phyloP scores from a whole-genome alignment of 2,888 invertebrate genomes.

The Ligdia adustata region DNA sequence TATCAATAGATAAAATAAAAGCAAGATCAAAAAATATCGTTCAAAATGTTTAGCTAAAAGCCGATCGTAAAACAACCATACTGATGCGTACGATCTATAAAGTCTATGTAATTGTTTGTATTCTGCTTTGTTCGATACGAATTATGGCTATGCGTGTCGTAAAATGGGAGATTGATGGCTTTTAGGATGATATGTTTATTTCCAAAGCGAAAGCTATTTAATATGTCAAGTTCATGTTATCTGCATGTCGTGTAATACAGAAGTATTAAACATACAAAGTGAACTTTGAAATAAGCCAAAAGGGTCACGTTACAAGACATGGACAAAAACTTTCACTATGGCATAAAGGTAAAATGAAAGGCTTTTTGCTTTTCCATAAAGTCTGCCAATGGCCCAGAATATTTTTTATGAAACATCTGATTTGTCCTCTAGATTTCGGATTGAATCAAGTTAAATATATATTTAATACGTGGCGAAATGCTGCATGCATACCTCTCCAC shows the following conservation, averaged over 20 bases:
- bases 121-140: conserved; percentile 27
- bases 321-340: too few relatives aligned
- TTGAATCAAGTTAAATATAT: too few relatives aligned
- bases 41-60: conserved; percentile 10
- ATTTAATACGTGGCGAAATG: too few relatives aligned
- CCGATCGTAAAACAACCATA: conserved; percentile 8
- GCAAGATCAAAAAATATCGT: conserved; percentile 16
- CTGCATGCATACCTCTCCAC: too few relatives aligned
- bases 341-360: too few relatives aligned
- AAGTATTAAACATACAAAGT: too few relatives aligned
- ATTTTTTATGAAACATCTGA: too few relatives aligned
- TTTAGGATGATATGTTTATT: conserved; percentile 4
- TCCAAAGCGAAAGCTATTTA: conserved; percentile 1
- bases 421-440: too few relatives aligned
- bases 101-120: conserved; percentile 29
- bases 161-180: conserved; percentile 29
- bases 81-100: conserved; percentile 15
- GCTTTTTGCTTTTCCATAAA: too few relatives aligned
- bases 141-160: conserved; percentile 27
- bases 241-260: not conserved
- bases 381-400: too few relatives aligned
- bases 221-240: conserved; percentile 1
- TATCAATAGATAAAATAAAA: conserved; percentile 11
- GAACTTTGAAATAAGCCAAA: too few relatives aligned
- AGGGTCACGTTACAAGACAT: too few relatives aligned